Evolutionary conservation across 2,113 vertebrate genomes (phyloP).

Genomic region (Microcebus lehilahytsara): DNA sequence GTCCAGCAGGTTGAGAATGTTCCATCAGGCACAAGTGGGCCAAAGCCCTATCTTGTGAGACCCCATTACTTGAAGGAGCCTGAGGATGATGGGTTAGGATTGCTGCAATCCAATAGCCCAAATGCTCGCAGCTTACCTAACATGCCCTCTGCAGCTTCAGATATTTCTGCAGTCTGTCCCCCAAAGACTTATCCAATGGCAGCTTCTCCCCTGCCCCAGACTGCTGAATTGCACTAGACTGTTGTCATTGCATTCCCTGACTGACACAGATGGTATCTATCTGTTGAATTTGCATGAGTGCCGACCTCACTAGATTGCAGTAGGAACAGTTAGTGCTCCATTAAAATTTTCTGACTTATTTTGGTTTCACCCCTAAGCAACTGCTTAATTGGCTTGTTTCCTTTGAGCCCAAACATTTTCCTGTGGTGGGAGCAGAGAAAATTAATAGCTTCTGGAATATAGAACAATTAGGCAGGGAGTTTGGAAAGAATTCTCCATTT

Average conservation of each 20-base stretch:
- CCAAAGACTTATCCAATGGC: not conserved
- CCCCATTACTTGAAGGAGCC: not conserved
- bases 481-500: slow-evolving; percentile 25
- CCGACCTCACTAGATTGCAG: slow-evolving; percentile 36
- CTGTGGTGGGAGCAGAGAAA: slow-evolving; percentile 36
- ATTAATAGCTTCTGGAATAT: slow-evolving; percentile 51
- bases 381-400: slow-evolving; percentile 63
- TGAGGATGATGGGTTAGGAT: not conserved
- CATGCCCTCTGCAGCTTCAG: not conserved
- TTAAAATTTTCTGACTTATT: slow-evolving; percentile 65
- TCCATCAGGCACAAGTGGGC: not conserved
- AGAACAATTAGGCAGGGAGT: not conserved
- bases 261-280: not conserved
- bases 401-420: slow-evolving; percentile 58
- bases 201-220: not conserved
- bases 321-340: slow-evolving; percentile 7
- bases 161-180: not conserved
- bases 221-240: not conserved
- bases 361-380: slow-evolving; percentile 66
- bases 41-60: not conserved
- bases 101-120: not conserved
- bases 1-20: not conserved
- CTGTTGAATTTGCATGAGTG: slow-evolving; percentile 16
- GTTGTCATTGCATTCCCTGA: not conserved
- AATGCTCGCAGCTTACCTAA: not conserved